Percentiles rank a stretch among this genome's conserved stretches.
Conservation (phyloP, 2,888 invertebrate genomes). For the Noctua pronuba region DNA sequence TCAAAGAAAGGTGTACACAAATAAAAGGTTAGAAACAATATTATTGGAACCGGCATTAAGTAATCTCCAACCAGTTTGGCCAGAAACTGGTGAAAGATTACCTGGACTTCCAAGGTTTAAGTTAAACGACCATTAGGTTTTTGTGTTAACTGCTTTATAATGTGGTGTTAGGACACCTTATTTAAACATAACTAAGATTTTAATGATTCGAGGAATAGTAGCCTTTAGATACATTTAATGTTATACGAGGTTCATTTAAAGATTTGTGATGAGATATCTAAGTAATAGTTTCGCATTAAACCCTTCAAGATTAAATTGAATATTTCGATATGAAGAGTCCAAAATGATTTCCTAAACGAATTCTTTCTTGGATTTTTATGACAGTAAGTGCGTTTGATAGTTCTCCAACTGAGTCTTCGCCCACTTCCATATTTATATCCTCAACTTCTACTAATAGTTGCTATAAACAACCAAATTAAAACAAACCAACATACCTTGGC, state of each 20-base stretch:
- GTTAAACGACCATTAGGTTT: constrained; percentile 33
- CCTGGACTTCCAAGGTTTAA: constrained; percentile 34
- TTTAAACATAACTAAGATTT: constrained; percentile 27
- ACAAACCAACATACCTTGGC: constrained; percentile 44
- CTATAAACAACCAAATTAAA: constrained; percentile 8
- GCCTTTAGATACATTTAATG: not conserved
- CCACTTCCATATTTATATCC: not conserved
- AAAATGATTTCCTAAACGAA: not conserved
- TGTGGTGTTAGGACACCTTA: constrained; percentile 30
- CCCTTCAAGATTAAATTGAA: not conserved
- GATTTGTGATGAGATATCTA: not conserved
- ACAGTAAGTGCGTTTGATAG: not conserved
- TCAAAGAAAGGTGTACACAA: not conserved
- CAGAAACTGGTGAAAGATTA: constrained; percentile 50
- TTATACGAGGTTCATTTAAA: not conserved
- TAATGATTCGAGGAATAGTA: constrained; percentile 13
- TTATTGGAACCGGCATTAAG: not conserved
- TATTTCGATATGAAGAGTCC: not conserved
- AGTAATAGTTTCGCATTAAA: not conserved
- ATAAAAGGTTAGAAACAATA: constrained; percentile 9
- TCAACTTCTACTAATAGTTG: not conserved
- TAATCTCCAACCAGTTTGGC: constrained; percentile 27
- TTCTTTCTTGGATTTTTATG: no score
- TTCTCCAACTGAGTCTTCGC: not conserved
- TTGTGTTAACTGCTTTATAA: constrained; percentile 50